Percentiles rank a stretch among this genome's conserved stretches.
phyloP scores from a whole-genome alignment of 2,797 vertebrate genomes.

The Picus viridis region DNA sequence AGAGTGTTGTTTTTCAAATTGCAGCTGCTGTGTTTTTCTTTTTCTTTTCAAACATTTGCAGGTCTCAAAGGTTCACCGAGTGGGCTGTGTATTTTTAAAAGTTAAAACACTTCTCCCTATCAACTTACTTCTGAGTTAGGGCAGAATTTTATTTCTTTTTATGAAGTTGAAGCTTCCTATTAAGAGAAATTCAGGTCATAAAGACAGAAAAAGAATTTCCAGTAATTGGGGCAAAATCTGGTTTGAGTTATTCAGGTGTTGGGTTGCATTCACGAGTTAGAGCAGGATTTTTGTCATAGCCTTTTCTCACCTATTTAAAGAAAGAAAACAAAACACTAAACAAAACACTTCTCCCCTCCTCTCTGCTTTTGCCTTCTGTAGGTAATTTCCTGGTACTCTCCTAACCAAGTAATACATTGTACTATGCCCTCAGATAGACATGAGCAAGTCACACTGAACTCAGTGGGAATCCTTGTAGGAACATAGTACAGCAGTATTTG shows the following conservation, averaged over 20 bases:
- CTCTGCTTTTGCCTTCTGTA: not conserved
- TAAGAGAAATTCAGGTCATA: constrained; percentile 54
- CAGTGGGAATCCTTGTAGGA: constrained; percentile 24
- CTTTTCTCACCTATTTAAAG: constrained; percentile 62
- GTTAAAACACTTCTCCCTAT: constrained; percentile 28
- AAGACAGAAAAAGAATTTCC: constrained; percentile 61
- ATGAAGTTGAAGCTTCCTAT: constrained; percentile 62
- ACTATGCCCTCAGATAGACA: not conserved
- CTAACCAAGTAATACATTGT: not conserved
- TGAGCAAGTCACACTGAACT: not conserved
- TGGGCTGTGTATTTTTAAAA: constrained; percentile 9
- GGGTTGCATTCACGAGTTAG: constrained; percentile 47
- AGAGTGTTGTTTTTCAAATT: constrained; percentile 19
- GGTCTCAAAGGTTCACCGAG: constrained; percentile 2
- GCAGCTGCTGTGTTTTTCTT: not conserved
- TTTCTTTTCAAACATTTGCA: constrained; percentile 5
- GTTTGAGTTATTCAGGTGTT: constrained; percentile 68
- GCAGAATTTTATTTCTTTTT: constrained; percentile 60
- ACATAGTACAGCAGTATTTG: not conserved
- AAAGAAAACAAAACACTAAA: not conserved
- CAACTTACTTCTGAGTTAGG: constrained; percentile 21
- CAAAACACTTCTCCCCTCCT: not conserved
- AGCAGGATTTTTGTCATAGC: constrained; percentile 59
- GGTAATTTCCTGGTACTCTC: not conserved
- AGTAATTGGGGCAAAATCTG: constrained; percentile 67